Base-by-base conservation (phyloP, 2,888 invertebrate species). In the Pyralis farinalis region DNA sequence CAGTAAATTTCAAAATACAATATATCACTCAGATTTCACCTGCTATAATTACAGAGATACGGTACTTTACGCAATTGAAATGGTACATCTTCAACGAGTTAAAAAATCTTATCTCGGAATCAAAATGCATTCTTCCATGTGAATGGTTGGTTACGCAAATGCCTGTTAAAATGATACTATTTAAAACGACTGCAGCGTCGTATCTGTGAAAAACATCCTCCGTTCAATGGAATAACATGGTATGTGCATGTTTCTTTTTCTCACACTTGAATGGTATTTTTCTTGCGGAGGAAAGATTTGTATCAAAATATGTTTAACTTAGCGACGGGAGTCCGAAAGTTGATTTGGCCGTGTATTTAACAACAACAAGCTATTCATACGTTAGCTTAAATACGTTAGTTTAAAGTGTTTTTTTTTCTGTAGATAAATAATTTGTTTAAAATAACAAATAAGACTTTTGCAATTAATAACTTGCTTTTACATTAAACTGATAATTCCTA, bases 171-270 rank as follows among this genome's bases (percentile, higher is more conserved):
- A 16, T 8, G 30, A 8, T 20, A 30, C 37, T 37, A 37, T 37
- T 37, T 37, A 37, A 37, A 37, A 37, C 21, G 29, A 30, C 29
- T 37, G 30, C 16, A 37, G 37, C 30, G 37, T 37, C 30, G 30
- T 30, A 37, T 37, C 21, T 37, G 37, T 20, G 37, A 31, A 29
- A 35, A 35, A 35, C 27, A 30, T 22, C 12, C 5, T 1, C 10
- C 29, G n/a, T 12, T 30, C 6, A 31, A 31, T 1, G 20, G 8
- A 12, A 30, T 10, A 30, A 37, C 30, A 11, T 8, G 8, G 29
- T 31, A 37, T 30, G 6, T 31, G 30, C 8, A 25, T 25, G n/a
- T 25, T 25, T 2, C 1, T 7, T n/a, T 25, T 25, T 25, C 25
- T 25, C 25, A 25, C 1, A 25, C 25, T n/a, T 7, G 7, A 25